phyloP scores from a whole-genome alignment of 2,888 invertebrate species.

The Papilio gigon region DNA sequence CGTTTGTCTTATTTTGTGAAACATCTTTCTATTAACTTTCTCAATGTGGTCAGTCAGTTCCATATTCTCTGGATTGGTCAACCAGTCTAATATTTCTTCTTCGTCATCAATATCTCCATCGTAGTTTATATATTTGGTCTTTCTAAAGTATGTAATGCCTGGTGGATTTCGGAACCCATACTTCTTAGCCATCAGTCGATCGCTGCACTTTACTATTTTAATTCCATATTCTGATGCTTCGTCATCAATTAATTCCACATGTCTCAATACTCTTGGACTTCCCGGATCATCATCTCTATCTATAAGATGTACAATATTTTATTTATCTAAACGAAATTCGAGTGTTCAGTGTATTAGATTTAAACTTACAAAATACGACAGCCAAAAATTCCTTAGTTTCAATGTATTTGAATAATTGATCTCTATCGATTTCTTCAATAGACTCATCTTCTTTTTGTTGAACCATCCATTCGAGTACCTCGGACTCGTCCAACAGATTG shows the following conservation, averaged over 20 bases:
- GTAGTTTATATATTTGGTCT: conserved; percentile 94
- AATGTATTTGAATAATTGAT: conserved; percentile 91
- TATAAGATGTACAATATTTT: conserved; percentile 54
- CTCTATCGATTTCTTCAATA: conserved; percentile 94
- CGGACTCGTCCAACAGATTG: conserved; percentile 86
- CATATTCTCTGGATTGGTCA: conserved; percentile 97
- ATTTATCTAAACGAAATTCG: not conserved
- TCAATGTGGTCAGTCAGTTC: conserved; percentile 96
- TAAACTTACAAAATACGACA: conserved; percentile 92
- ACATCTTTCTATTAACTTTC: conserved; percentile 95
- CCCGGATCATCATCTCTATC: conserved; percentile 92
- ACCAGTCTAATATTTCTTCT: conserved; percentile 95
- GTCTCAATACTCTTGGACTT: conserved; percentile 90
- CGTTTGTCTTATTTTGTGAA: conserved; percentile 93
- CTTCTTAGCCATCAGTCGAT: conserved; percentile 95
- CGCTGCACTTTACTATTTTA: conserved; percentile 93
- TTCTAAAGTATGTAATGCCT: conserved; percentile 94
- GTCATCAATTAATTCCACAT: conserved; percentile 94
- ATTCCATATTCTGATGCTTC: conserved; percentile 96
- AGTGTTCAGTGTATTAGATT: conserved; percentile 1
- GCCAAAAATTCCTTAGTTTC: conserved; percentile 95
- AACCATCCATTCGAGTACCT: conserved; percentile 95
- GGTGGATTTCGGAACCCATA: conserved; percentile 95
- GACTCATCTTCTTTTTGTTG: conserved; percentile 95
- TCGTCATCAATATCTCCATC: conserved; percentile 96